Percentiles rank a stretch among this genome's conserved stretches.
phyloP scores from a whole-genome alignment of 2,797 vertebrate species.

The Chromobotia macracanthus region DNA sequence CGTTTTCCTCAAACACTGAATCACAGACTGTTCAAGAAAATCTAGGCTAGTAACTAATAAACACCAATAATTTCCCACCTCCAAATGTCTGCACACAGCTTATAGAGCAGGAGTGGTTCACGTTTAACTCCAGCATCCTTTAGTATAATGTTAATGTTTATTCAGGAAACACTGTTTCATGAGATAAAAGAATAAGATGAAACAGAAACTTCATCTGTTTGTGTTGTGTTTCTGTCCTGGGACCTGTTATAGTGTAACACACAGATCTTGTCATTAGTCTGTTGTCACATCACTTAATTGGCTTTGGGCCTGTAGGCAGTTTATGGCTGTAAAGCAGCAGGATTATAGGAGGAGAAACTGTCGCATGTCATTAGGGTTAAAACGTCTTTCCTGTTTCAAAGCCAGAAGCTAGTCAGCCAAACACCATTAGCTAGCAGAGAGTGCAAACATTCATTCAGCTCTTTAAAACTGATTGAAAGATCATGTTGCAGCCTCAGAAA shows the following conservation, averaged over 20 bases:
- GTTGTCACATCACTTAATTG: constrained; percentile 26
- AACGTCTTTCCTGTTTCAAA: neutral
- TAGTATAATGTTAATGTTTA: too few relatives aligned
- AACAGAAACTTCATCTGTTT: too few relatives aligned
- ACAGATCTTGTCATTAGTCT: neutral
- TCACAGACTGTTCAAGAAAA: constrained; percentile 7
- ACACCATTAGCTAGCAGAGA: too few relatives aligned
- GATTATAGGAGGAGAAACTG: constrained; percentile 19
- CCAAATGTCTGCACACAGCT: too few relatives aligned
- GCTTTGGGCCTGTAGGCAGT: constrained; percentile 12
- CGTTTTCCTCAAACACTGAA: constrained; percentile 15
- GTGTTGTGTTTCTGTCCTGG: neutral
- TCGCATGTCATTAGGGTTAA: neutral
- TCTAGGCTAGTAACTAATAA: neutral
- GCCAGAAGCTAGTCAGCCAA: too few relatives aligned
- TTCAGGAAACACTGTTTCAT: too few relatives aligned
- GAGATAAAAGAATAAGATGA: too few relatives aligned
- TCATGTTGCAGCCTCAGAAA: neutral
- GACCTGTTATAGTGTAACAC: too few relatives aligned
- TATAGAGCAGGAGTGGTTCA: too few relatives aligned
- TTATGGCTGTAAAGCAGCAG: constrained; percentile 18
- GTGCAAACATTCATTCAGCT: neutral
- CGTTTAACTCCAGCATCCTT: too few relatives aligned
- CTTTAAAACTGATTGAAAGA: too few relatives aligned
- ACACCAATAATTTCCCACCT: too few relatives aligned